phyloP scores from a whole-genome alignment of 1,140 invertebrate species.

The Cyrtorhinus lividipennis region DNA sequence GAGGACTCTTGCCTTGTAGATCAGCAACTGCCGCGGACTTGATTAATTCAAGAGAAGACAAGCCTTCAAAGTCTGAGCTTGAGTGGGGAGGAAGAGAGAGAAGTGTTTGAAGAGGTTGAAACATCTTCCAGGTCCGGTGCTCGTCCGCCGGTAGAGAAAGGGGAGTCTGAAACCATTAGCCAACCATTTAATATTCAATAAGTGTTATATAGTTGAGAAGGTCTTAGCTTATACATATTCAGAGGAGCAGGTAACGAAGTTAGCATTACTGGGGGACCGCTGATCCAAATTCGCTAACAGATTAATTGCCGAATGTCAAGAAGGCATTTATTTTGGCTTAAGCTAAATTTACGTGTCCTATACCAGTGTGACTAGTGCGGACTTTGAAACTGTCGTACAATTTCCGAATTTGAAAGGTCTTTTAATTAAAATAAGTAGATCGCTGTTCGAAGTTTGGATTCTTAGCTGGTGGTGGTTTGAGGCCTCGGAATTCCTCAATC shows the following conservation, averaged over 20 bases:
- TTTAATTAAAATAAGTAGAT: too few relatives aligned
- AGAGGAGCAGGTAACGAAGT: conserved; percentile 17
- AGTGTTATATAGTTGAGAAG: conserved; percentile 18
- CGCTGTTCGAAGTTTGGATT: too few relatives aligned
- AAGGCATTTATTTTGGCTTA: too few relatives aligned
- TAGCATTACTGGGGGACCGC: conserved; percentile 14
- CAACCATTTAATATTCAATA: conserved; percentile 19
- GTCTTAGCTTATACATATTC: conserved; percentile 18
- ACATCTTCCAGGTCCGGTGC: neutral
- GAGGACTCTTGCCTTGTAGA: neutral
- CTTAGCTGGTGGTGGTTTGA: too few relatives aligned
- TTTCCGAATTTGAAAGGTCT: too few relatives aligned
- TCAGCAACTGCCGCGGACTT: neutral
- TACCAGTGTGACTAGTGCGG: too few relatives aligned
- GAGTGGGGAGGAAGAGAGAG: too few relatives aligned
- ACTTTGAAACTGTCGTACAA: too few relatives aligned
- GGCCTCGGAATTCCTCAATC: too few relatives aligned
- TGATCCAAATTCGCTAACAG: conserved; percentile 11
- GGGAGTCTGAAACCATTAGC: conserved; percentile 16
- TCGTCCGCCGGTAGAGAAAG: too few relatives aligned
- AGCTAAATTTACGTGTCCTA: too few relatives aligned
- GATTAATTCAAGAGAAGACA: neutral
- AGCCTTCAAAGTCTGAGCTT: neutral
- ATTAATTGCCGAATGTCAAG: too few relatives aligned
- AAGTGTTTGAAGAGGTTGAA: neutral